phyloP scores from a whole-genome alignment of 2,113 vertebrate species.

The Mandrillus leucophaeus region DNA sequence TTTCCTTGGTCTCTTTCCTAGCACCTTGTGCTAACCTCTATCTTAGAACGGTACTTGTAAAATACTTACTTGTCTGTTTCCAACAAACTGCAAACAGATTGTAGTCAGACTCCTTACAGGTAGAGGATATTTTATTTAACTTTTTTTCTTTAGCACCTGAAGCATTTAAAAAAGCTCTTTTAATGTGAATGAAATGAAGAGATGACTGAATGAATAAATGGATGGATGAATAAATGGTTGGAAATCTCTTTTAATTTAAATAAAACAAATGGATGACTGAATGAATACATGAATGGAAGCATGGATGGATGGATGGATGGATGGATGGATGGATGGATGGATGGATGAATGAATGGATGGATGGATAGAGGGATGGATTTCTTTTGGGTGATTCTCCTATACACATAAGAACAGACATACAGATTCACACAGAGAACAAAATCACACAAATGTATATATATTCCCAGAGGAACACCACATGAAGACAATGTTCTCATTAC shows the following conservation, averaged over 20 bases:
- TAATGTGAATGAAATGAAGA: conserved; percentile 30
- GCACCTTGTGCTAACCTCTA: background rate
- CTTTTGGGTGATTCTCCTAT: background rate
- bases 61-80: background rate
- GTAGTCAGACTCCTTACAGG: background rate
- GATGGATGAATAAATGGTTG: background rate
- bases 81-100: background rate
- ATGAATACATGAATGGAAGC: no score
- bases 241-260: no score
- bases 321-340: background rate
- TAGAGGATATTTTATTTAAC: background rate
- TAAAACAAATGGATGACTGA: background rate
- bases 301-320: background rate
- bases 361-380: background rate
- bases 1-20: background rate
- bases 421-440: background rate
- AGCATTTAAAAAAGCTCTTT: background rate
- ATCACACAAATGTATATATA: background rate
- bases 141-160: background rate
- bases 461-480: background rate
- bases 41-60: background rate
- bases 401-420: background rate
- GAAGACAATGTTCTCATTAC: background rate
- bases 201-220: no score
- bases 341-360: background rate